These are phyloP conservation scores for Eira barbara DNA, from an alignment of 2,113 vertebrate genomes.

Conservation along the genomic window DNA sequence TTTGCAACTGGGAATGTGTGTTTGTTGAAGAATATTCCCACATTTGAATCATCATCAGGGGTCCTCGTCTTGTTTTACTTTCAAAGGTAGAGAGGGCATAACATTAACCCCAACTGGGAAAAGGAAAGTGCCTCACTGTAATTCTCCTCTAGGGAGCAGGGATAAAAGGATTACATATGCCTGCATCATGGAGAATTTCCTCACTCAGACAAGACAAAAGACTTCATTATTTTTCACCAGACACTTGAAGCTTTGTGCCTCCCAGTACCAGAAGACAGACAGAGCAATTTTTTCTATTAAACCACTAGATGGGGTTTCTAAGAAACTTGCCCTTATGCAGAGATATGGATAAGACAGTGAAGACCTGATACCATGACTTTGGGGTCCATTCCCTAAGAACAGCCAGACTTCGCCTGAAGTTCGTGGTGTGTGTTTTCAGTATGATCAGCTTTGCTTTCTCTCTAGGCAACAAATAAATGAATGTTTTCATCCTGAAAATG, in stretches of 20 bases:
- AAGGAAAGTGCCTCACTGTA: conserved; percentile 62
- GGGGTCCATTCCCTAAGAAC: neutral
- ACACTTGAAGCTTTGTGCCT: conserved; percentile 52
- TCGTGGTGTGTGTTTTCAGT: neutral
- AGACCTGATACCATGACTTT: neutral
- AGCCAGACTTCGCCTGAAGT: neutral
- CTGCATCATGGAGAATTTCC: conserved; percentile 71
- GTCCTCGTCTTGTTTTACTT: conserved; percentile 76
- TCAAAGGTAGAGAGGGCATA: conserved; percentile 72
- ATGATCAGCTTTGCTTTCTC: neutral
- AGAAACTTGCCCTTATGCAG: neutral
- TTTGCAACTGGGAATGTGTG: conserved; percentile 75
- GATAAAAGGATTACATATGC: conserved; percentile 69
- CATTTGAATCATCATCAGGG: conserved; percentile 75
- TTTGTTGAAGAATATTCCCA: conserved; percentile 78
- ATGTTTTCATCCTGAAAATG: neutral
- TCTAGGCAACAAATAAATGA: neutral
- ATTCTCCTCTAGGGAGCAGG: conserved; percentile 66
- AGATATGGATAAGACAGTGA: neutral
- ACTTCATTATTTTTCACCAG: conserved; percentile 72
- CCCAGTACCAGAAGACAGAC: neutral
- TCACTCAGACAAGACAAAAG: conserved; percentile 73
- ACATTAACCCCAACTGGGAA: conserved; percentile 73
- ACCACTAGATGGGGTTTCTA: conserved; percentile 49
- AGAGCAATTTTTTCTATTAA: neutral